Conservation (phyloP, 2,888 invertebrate species). For the Nasonia oneida region DNA sequence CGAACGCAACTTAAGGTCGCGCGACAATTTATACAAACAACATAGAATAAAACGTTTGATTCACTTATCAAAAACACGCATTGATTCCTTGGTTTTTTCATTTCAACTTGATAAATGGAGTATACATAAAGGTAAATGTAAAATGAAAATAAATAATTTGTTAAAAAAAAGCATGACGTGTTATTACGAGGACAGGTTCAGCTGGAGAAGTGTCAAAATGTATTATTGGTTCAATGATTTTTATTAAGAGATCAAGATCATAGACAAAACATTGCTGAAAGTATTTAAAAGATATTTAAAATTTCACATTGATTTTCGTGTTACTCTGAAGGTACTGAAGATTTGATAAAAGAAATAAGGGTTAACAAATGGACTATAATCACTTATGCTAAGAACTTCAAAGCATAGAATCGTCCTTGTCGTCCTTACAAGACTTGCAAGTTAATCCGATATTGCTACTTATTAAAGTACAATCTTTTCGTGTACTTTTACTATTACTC, state of each 20-base stretch:
- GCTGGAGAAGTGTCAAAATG: not conserved
- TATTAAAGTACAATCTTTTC: constrained; percentile 49
- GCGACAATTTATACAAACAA: constrained; percentile 55
- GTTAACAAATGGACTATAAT: constrained; percentile 44
- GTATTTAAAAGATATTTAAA: constrained; percentile 46
- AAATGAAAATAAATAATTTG: constrained; percentile 54
- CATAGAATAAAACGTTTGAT: constrained; percentile 59
- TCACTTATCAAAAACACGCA: constrained; percentile 36
- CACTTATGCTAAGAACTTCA: constrained; percentile 39
- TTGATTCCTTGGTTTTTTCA: constrained; percentile 49
- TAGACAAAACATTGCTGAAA: constrained; percentile 55
- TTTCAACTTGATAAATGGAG: constrained; percentile 25
- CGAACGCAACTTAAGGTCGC: constrained; percentile 29
- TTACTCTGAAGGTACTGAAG: constrained; percentile 33
- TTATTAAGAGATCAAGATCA: constrained; percentile 60
- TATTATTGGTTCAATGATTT: constrained; percentile 52
- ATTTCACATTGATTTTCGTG: constrained; percentile 32
- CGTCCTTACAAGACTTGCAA: constrained; percentile 39
- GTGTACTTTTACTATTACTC: constrained; percentile 53
- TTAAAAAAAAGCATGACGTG: constrained; percentile 34
- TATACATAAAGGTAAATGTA: constrained; percentile 49
- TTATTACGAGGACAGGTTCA: constrained; percentile 6
- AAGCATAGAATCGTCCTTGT: constrained; percentile 39
- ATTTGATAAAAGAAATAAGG: constrained; percentile 39
- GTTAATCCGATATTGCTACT: constrained; percentile 54